These are phyloP conservation scores for Lagopus leucura DNA, from an alignment of 2,113 vertebrate genomes.

Conservation along the genomic window DNA sequence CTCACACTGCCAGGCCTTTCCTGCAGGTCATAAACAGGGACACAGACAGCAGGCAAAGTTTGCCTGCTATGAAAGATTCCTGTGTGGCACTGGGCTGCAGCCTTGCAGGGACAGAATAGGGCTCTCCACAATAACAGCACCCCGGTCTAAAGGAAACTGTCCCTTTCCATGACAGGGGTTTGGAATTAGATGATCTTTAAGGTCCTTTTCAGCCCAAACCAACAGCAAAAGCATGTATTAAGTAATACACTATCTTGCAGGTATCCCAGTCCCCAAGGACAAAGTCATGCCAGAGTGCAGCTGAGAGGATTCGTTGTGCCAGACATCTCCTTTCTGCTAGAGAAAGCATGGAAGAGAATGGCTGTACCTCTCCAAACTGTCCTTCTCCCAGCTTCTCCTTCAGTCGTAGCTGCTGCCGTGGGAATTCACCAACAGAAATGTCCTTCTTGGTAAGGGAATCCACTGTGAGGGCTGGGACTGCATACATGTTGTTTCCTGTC, in stretches of 20 bases:
- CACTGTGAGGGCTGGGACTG: conserved; percentile 55
- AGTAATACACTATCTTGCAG: background rate
- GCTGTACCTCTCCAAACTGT: conserved; percentile 69
- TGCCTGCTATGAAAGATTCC: background rate
- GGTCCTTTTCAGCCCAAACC: background rate
- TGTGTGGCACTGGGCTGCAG: background rate
- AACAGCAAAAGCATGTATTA: background rate
- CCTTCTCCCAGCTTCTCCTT: conserved; percentile 71
- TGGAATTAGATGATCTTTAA: background rate
- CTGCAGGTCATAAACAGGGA: background rate
- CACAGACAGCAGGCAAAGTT: rapidly evolving
- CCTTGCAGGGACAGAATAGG: background rate
- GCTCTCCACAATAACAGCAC: background rate
- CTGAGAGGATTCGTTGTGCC: background rate
- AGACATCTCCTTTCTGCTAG: background rate
- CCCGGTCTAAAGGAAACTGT: background rate
- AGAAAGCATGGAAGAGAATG: background rate
- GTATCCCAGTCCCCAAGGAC: background rate
- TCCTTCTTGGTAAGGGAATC: conserved; percentile 70
- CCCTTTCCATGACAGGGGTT: background rate
- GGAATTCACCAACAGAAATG: conserved; percentile 65
- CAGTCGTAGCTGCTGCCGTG: conserved; percentile 63
- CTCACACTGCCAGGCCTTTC: background rate
- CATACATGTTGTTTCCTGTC: conserved; percentile 68
- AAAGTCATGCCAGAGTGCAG: background rate